Conservation (phyloP, 2,797 vertebrate species). For the Picus viridis region DNA sequence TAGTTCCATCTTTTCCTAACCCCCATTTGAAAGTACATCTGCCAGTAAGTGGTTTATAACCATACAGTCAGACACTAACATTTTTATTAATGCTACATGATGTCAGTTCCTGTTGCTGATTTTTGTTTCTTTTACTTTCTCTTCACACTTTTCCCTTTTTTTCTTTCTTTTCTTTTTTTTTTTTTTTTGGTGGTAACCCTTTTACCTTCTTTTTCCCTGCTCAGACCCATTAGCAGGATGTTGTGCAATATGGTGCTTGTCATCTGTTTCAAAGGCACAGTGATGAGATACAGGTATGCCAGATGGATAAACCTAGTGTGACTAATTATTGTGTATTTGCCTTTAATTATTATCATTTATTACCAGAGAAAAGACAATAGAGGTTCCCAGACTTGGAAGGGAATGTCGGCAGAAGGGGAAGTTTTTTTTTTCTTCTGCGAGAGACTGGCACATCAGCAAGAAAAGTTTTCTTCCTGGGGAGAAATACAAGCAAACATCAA, state of each 20-base stretch:
- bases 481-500: neutral
- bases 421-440: neutral
- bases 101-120: constrained; percentile 29
- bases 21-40: constrained; percentile 22
- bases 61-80: constrained; percentile 23
- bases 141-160: neutral
- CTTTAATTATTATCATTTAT: constrained; percentile 94
- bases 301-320: constrained; percentile 92
- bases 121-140: neutral
- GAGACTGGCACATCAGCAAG: constrained; percentile 32
- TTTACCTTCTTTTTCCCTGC: constrained; percentile 71
- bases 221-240: constrained; percentile 80
- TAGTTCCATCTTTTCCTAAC: neutral
- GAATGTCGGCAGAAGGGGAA: constrained; percentile 76
- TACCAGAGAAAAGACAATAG: constrained; percentile 87
- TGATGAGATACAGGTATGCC: constrained; percentile 85
- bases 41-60: constrained; percentile 1
- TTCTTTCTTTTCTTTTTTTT: neutral
- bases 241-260: constrained; percentile 84
- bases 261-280: constrained; percentile 84
- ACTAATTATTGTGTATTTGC: constrained; percentile 93
- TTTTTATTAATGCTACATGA: neutral
- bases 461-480: constrained; percentile 48
- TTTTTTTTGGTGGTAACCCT: constrained; percentile 54
- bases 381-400: constrained; percentile 80